Evolutionary conservation across 2,888 invertebrate species (phyloP), one percentile per base, ranked within the genome.

Genomic region (Spodoptera exigua): DNA sequence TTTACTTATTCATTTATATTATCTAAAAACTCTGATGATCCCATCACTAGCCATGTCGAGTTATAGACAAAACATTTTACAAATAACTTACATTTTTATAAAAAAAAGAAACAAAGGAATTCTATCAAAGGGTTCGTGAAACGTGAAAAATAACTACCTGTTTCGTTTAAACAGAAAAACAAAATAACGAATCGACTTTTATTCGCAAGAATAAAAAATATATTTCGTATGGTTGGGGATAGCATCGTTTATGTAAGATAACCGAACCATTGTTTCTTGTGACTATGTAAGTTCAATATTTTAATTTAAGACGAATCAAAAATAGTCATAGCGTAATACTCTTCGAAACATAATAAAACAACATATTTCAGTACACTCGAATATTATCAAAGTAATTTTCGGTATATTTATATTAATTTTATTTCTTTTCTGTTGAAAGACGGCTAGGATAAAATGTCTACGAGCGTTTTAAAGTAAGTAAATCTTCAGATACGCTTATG

Each of bases 231-330:
- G 27, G 27, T 9, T 7, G 27, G 7, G 21, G 21, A 21, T 21
- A 27, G 27, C 78, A 82, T 83, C 79, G 82, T 85, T 83, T 82
- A 79, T 82, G 70, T 79, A 78, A 80, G 76, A 58, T 61, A 71
- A 69, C 65, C 75, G 70, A 62, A 59, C 60, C 63, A 65, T 83
- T 87, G 84, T 86, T 87, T 84, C 77, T 77, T 86, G 83, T 81
- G 74, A 78, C 77, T 80, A 85, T 84, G 82, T 79, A 70, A 77
- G 67, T 66, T 67, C 70, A 80, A 81, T 77, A 81, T 74, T 66
- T 53, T 71, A 47, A 49, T 27, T 27, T 48, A 61, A 59, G 40
- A 53, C 32, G 65, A 67, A 66, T 52, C 41, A 62, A 53, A 47
- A 55, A 65, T 40, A 57, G 21, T 18, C 45, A 37, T 40, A 35